A percentile compares a stretch with the other conserved stretches of the same genome.
These are phyloP conservation scores for Orthosia gothica DNA, from an alignment of 2,888 invertebrate species.

Conservation along the genomic window DNA sequence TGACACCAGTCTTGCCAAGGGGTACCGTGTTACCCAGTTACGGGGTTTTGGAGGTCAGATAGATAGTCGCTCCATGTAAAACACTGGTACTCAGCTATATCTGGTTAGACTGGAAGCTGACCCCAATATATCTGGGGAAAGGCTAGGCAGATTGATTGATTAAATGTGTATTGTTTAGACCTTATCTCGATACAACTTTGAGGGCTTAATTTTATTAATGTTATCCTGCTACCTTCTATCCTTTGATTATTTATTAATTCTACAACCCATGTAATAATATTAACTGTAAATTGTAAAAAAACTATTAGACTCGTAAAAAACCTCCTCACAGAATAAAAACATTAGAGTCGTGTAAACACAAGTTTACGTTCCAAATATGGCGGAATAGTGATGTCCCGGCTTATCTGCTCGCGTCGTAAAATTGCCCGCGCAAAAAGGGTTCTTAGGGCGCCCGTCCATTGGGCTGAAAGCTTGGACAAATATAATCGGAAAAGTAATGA, in stretches of 20 bases:
- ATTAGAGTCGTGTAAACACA: conserved; percentile 17
- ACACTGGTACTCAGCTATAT: too few species aligned
- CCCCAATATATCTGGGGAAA: too few species aligned
- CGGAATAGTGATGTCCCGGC: conserved; percentile 52
- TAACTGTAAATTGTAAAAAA: not conserved
- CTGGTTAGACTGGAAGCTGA: too few species aligned
- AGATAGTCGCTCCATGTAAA: too few species aligned
- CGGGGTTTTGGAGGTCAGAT: too few species aligned
- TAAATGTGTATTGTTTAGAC: too few species aligned
- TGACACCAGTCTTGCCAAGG: too few species aligned
- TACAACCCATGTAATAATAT: not conserved
- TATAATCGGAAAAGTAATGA: conserved; percentile 15
- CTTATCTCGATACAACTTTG: too few species aligned
- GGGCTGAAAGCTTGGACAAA: conserved; percentile 14
- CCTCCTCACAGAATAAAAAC: conserved; percentile 1
- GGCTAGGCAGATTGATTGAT: too few species aligned
- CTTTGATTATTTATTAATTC: not conserved
- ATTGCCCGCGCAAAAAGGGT: conserved; percentile 48
- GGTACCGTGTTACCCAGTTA: too few species aligned
- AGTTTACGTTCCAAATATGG: conserved; percentile 43
- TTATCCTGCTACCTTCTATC: too few species aligned
- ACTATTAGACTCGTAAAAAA: not conserved
- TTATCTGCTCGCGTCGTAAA: conserved; percentile 56
- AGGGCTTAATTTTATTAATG: not conserved
- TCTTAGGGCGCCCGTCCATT: conserved; percentile 43